These are phyloP conservation scores for Drosophila subpulchrella DNA, from an alignment of 1,140 invertebrate genomes.

Conservation along the genomic window DNA sequence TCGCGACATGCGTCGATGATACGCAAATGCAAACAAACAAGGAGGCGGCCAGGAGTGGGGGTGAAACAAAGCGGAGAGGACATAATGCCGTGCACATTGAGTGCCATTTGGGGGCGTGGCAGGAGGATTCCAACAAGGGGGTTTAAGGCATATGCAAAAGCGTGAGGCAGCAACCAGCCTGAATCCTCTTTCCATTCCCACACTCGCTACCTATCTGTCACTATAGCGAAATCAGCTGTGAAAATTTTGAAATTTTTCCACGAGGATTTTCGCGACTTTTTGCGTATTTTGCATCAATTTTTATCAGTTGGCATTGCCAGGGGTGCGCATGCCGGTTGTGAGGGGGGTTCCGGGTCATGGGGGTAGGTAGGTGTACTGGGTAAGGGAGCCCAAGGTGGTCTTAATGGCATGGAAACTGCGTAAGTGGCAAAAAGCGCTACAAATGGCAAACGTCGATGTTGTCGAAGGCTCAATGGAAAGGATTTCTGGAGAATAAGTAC, in stretches of 20 bases:
- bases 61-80: slow-evolving; percentile 25
- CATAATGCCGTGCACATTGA: slow-evolving; percentile 70
- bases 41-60: slow-evolving; percentile 35
- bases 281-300: slow-evolving; percentile 83
- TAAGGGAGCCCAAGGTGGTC: slow-evolving; percentile 24
- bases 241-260: slow-evolving; percentile 84
- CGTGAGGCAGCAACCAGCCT: slow-evolving; percentile 57
- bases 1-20: slow-evolving; percentile 81
- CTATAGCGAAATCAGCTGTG: slow-evolving; percentile 78
- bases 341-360: not conserved
- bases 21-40: slow-evolving; percentile 81
- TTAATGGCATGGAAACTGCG: slow-evolving; percentile 70
- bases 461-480: slow-evolving; percentile 26
- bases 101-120: slow-evolving; percentile 9
- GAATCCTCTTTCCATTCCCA: slow-evolving; percentile 46
- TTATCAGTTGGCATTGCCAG: slow-evolving; percentile 71
- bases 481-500: not conserved
- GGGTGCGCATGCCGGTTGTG: slow-evolving; percentile 15
- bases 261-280: slow-evolving; percentile 84
- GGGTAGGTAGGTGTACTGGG: not conserved
- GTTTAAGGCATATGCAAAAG: slow-evolving; percentile 78
- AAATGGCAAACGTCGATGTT: slow-evolving; percentile 50
- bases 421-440: slow-evolving; percentile 64
- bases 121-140: not conserved
- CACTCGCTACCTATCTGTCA: slow-evolving; percentile 42